Conservation (phyloP, 2,113 vertebrate genomes). For the Rhipidura dahli region DNA sequence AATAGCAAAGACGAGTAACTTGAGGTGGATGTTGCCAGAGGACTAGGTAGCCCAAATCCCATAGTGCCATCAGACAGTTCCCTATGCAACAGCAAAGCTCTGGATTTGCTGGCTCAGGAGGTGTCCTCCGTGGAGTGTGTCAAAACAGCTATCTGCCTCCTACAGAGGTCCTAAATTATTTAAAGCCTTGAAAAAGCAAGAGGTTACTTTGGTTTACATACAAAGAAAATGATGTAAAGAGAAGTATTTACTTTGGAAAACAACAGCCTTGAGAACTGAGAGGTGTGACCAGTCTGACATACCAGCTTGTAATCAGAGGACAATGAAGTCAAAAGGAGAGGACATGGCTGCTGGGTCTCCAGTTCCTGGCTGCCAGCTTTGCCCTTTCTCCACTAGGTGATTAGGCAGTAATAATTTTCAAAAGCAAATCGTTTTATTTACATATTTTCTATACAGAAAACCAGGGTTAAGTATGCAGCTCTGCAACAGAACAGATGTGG, state of each 20-base stretch:
- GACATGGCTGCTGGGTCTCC: neutral
- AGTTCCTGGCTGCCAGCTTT: neutral
- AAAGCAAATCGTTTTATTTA: neutral
- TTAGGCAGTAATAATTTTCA: neutral
- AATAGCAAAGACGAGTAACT: neutral
- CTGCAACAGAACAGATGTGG: neutral
- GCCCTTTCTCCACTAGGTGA: neutral
- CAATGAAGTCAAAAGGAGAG: neutral
- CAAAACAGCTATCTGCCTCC: neutral
- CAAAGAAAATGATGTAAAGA: neutral
- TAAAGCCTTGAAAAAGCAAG: neutral
- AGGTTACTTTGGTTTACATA: neutral
- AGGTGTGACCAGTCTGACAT: neutral
- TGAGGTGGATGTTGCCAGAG: neutral
- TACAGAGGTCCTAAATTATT: neutral
- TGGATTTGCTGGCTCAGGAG: neutral
- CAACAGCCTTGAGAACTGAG: neutral
- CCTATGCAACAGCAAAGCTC: neutral
- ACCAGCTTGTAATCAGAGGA: neutral
- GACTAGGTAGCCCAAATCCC: neutral
- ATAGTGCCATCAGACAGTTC: neutral
- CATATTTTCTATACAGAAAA: neutral
- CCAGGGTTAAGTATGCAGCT: neutral
- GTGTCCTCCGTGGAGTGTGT: neutral
- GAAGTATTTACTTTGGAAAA: neutral